Evolutionary conservation across 2,113 vertebrate genomes (phyloP), one percentile per base, ranked within the genome.

Genomic region (Vireo altiloquus): DNA sequence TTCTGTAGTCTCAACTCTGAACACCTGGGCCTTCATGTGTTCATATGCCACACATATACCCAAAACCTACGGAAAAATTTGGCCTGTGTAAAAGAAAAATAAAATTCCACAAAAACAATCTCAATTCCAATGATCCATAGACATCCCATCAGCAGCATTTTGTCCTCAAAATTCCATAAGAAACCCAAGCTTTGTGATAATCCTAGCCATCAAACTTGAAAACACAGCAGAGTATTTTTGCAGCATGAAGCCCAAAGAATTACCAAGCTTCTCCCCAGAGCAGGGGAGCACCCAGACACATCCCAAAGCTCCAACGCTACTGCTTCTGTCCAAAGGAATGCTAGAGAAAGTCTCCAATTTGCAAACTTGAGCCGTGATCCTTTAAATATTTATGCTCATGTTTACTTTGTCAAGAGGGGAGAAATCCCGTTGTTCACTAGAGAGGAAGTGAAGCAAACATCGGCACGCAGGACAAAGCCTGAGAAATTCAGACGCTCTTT

Each of bases 331-430:
- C 74, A 30, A 52, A 95, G 88, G 82, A 92, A 97, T 65, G 72
- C 80, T 28, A 54, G 68, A 93, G 90, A 95, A 95, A 92, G 85
- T 83, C 90, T 82, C 13, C 0, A 88, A 86, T 90, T 80, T 70
- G 82, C 79, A 94, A 92, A 81, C 72, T 83, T 81, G 44, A 93
- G 93, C 79, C 1, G 4, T 6, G 7, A 69, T 82, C 57, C 75
- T 96, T 92, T 91, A 94, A 94, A 95, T 92, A 95, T 85, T 91
- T 87, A 92, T 76, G 61, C 59, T 79, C 24, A 2, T 83, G 59
- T 95, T 95, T 96, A 95, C 83, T 90, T 90, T 79, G 53, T 53
- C 4, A 10, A 57, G 64, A 74, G n/a, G 39, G 76, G 66, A 91
- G 89, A 90, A 88, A 70, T 37, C 82, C 52, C 75, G 1, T 47